These are phyloP conservation scores for Stictonetta naevosa DNA, from an alignment of 2,113 vertebrate species.

Conservation along the genomic window DNA sequence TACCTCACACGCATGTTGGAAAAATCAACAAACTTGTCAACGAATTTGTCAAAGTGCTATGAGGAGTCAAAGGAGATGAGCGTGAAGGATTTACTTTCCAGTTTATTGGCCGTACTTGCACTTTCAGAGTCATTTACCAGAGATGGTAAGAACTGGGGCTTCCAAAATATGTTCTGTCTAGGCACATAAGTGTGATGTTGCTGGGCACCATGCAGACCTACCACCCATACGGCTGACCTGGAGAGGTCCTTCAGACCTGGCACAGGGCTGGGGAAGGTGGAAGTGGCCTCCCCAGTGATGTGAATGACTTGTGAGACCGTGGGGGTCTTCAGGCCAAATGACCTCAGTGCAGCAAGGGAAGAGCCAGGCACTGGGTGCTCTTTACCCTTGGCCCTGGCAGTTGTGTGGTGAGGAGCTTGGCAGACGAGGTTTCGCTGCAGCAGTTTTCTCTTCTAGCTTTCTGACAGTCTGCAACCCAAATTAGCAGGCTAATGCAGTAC, in stretches of 20 bases:
- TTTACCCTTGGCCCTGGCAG: fast-evolving
- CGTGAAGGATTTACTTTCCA: not conserved
- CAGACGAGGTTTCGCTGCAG: not conserved
- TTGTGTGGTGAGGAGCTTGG: not conserved
- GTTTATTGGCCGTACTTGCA: not conserved
- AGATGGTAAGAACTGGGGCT: not conserved
- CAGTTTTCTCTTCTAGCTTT: not conserved
- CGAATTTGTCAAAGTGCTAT: not conserved
- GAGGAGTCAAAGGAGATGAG: not conserved
- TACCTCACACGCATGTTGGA: not conserved
- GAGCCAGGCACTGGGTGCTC: not conserved
- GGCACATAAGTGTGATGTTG: not conserved
- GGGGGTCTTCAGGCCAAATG: not conserved
- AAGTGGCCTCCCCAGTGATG: not conserved
- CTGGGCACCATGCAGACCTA: not conserved
- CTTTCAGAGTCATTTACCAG: not conserved
- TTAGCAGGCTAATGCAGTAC: not conserved
- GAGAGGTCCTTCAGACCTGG: not conserved
- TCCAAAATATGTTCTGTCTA: no score
- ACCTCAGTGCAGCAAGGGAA: not conserved
- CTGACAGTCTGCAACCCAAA: not conserved
- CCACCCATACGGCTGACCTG: not conserved
- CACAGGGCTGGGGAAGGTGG: not conserved
- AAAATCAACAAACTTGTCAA: not conserved
- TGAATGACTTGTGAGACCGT: not conserved